A percentile compares a stretch with the other conserved stretches of the same genome.
Conservation (phyloP, 2,113 vertebrate species). For the Sinocyclocheilus rhinocerous region DNA sequence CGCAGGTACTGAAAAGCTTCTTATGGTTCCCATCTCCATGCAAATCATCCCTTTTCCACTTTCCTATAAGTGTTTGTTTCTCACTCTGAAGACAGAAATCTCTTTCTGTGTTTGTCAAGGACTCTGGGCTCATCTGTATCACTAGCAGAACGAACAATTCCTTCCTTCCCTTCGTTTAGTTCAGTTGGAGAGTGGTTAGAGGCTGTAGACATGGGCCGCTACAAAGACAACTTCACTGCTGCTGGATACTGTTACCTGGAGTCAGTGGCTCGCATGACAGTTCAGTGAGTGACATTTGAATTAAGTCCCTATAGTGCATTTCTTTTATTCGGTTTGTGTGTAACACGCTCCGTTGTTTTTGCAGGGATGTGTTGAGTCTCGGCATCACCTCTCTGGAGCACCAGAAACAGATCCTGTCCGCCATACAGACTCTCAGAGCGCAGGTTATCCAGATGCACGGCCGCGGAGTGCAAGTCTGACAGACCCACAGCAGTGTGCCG, state of each 20-base stretch:
- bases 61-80: neutral
- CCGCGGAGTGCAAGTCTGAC: slow-evolving; percentile 89
- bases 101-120: slow-evolving; percentile 65
- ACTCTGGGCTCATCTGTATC: slow-evolving; percentile 81
- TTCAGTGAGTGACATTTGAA: slow-evolving; percentile 83
- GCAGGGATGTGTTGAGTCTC: slow-evolving; percentile 88
- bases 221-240: slow-evolving; percentile 93
- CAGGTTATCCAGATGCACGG: slow-evolving; percentile 94
- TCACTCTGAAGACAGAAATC: neutral
- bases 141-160: slow-evolving; percentile 81
- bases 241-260: slow-evolving; percentile 93
- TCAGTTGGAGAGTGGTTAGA: slow-evolving; percentile 95
- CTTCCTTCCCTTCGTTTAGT: slow-evolving; percentile 86
- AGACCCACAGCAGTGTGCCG: neutral
- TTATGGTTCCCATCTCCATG: neutral
- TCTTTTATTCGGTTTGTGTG: slow-evolving; percentile 1
- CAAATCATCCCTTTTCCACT: neutral
- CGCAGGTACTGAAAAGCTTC: slow-evolving; percentile 75
- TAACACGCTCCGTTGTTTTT: slow-evolving; percentile 20
- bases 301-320: neutral
- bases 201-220: slow-evolving; percentile 89
- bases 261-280: slow-evolving; percentile 90
- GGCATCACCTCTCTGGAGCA: slow-evolving; percentile 87
- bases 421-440: slow-evolving; percentile 85
- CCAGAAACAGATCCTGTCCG: slow-evolving; percentile 85